A percentile compares a stretch with the other conserved stretches of the same genome.
phyloP scores from a whole-genome alignment of 2,888 invertebrate genomes.

The Leptinotarsa rubiginosa region DNA sequence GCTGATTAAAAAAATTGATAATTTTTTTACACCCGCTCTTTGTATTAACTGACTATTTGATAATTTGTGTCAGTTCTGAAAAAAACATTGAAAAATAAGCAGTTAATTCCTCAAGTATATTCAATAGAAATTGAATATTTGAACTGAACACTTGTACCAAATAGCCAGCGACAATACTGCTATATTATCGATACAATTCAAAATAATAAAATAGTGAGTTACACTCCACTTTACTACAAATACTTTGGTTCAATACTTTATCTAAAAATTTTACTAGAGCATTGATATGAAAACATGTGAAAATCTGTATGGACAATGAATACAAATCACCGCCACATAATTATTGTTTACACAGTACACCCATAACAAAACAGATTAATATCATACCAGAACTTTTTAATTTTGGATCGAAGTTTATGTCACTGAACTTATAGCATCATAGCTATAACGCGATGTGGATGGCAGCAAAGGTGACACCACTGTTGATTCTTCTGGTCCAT shows the following conservation, averaged over 20 bases:
- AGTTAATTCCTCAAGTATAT: too few species aligned
- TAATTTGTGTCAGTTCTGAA: neutral
- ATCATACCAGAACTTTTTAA: conserved; percentile 2
- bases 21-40: neutral
- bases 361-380: too few species aligned
- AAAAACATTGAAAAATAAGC: neutral
- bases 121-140: too few species aligned
- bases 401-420: neutral
- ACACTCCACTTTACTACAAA: neutral
- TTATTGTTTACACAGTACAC: neutral
- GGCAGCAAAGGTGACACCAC: conserved; percentile 62
- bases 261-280: neutral
- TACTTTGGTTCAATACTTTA: neutral
- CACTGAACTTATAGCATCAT: conserved; percentile 62
- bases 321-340: neutral
- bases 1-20: too few species aligned
- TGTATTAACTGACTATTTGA: neutral
- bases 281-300: neutral
- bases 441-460: conserved; percentile 62
- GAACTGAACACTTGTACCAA: neutral
- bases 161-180: neutral
- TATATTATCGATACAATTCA: neutral
- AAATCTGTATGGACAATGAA: conserved; percentile 4
- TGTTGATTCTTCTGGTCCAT: conserved; percentile 53
- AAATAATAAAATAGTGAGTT: neutral